Evolutionary conservation across 2,797 vertebrate genomes (phyloP).

Genomic region (Xiphophorus birchmanni): DNA sequence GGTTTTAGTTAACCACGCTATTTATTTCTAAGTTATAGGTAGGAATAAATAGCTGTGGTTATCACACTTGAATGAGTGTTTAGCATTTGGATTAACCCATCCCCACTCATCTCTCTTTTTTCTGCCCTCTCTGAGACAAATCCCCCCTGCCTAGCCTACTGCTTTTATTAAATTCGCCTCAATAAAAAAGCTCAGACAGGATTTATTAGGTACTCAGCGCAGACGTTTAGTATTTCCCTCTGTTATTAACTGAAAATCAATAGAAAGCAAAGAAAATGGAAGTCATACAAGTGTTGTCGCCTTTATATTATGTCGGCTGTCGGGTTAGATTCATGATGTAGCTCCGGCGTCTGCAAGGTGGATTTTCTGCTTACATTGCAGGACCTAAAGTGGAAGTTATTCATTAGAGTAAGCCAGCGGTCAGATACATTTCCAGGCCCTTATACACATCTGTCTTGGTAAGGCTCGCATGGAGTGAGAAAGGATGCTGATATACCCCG

Average conservation of each 20-base stretch:
- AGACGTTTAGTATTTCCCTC: constrained; percentile 99
- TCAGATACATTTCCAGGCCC: constrained; percentile 99
- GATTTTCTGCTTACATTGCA: constrained; percentile 99
- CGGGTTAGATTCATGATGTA: constrained; percentile 98
- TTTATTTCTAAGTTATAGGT: constrained; percentile 16
- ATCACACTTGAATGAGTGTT: constrained; percentile 72
- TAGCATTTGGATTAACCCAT: constrained; percentile 74
- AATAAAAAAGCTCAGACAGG: constrained; percentile 99
- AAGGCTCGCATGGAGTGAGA: constrained; percentile 93
- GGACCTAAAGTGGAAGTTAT: constrained; percentile 99
- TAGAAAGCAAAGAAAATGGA: constrained; percentile 99
- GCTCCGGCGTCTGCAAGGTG: constrained; percentile 91
- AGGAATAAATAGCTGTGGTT: constrained; percentile 61
- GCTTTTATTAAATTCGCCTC: constrained; percentile 99
- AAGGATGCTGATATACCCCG: constrained; percentile 99
- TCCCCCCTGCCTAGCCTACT: constrained; percentile 89
- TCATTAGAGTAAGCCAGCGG: constrained; percentile 99
- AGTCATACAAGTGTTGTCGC: constrained; percentile 99
- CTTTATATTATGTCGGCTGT: constrained; percentile 99
- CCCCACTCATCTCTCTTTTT: constrained; percentile 70
- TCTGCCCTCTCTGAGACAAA: constrained; percentile 86
- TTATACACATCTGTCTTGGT: constrained; percentile 99
- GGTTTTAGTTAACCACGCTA: constrained; percentile 8
- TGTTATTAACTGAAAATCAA: constrained; percentile 99
- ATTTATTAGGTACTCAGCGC: constrained; percentile 99